Evolutionary conservation across 2,113 vertebrate species (phyloP).

Genomic region (Urocitellus parryii): DNA sequence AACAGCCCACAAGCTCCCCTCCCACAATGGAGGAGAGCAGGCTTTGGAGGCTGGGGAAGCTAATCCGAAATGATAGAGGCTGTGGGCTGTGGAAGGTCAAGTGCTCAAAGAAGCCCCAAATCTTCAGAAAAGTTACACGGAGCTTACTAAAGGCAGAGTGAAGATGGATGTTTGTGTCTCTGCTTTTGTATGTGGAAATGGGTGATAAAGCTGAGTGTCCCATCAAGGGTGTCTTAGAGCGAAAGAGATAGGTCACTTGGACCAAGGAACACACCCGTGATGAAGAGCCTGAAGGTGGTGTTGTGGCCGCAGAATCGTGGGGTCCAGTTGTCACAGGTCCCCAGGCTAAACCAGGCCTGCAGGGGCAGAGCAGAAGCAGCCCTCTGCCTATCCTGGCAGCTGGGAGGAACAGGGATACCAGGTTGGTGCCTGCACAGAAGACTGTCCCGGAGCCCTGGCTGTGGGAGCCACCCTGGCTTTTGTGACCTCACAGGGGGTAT

Average conservation of each 20-base stretch:
- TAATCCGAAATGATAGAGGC: background rate
- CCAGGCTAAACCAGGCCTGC: background rate
- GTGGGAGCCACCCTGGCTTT: constrained; percentile 42
- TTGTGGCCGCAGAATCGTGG: background rate
- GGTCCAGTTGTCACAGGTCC: background rate
- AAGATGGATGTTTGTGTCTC: background rate
- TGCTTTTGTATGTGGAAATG: background rate
- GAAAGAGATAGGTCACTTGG: background rate
- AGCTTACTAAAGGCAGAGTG: background rate
- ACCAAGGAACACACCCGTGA: background rate
- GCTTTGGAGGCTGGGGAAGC: background rate
- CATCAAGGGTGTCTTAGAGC: background rate
- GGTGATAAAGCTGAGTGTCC: background rate
- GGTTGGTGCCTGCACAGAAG: background rate
- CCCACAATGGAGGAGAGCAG: background rate
- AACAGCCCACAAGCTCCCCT: background rate
- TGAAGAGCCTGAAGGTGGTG: background rate
- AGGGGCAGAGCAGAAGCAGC: background rate
- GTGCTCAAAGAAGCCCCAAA: background rate
- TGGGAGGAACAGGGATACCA: background rate
- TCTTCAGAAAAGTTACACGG: background rate
- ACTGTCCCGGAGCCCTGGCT: background rate
- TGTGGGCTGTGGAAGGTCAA: background rate
- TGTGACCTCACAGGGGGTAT: constrained; percentile 79
- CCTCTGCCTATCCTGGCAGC: background rate